A percentile compares a stretch with the other conserved stretches of the same genome.
phyloP scores from a whole-genome alignment of 2,888 invertebrate species.

The Brachylomia viminalis region DNA sequence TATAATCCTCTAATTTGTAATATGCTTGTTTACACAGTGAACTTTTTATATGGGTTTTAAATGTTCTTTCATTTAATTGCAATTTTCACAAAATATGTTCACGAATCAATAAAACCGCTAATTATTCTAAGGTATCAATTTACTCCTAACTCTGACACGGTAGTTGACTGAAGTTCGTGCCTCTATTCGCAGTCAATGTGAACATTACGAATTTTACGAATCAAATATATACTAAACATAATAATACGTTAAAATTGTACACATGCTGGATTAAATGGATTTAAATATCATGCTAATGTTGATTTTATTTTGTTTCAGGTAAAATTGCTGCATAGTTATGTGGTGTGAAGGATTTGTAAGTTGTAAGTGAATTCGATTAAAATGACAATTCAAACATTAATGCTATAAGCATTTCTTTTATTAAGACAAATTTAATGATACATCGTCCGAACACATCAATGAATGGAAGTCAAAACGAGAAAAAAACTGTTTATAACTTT shows the following conservation, averaged over 20 bases:
- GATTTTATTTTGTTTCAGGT: constrained; percentile 55
- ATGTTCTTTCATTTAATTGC: no score
- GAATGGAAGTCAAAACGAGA: background rate
- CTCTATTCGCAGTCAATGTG: constrained; percentile 14
- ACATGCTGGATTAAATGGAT: background rate
- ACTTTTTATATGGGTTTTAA: no score
- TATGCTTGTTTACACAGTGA: no score
- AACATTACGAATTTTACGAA: constrained; percentile 15
- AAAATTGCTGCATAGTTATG: constrained; percentile 7
- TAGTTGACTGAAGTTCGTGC: constrained; percentile 20
- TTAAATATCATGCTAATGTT: constrained; percentile 13
- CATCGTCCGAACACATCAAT: background rate
- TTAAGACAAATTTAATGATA: background rate
- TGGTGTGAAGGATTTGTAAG: constrained; percentile 2
- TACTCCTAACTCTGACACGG: background rate
- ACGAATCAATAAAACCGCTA: background rate
- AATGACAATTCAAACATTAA: background rate
- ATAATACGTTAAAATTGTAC: background rate
- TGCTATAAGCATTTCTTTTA: background rate
- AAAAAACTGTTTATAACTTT: background rate
- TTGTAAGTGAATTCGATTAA: background rate
- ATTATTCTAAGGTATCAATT: background rate
- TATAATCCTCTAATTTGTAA: no score
- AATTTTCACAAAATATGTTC: background rate
- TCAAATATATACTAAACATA: constrained; percentile 15